Evolutionary conservation across 2,888 invertebrate genomes (phyloP).

Genomic region (Cryptocheilus praepositus): DNA sequence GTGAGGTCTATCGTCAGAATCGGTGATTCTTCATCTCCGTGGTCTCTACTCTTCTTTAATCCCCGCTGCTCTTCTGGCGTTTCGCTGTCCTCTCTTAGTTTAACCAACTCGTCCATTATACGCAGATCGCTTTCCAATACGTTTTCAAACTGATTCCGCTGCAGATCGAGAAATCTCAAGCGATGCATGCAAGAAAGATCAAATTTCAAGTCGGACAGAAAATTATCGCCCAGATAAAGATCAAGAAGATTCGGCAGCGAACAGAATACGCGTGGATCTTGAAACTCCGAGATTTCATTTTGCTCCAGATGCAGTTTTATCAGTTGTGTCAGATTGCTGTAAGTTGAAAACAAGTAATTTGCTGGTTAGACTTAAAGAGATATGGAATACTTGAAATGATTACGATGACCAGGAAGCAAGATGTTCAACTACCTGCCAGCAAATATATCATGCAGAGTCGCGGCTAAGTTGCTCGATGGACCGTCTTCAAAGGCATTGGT

Average conservation of each 20-base stretch:
- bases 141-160: conserved; percentile 80
- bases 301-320: conserved; percentile 85
- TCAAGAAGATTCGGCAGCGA: conserved; percentile 81
- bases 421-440: conserved; percentile 78
- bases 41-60: no score
- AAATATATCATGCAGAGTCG: conserved; percentile 84
- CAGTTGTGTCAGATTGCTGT: conserved; percentile 79
- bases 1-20: conserved; percentile 79
- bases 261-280: conserved; percentile 82
- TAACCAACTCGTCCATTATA: conserved; percentile 78
- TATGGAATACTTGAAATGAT: no score
- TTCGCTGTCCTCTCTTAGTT: conserved; percentile 70
- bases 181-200: conserved; percentile 81
- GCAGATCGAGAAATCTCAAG: conserved; percentile 82
- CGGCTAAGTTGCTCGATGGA: conserved; percentile 77
- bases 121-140: conserved; percentile 76
- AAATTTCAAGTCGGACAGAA: conserved; percentile 79
- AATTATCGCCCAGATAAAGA: conserved; percentile 83
- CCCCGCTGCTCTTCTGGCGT: no score
- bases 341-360: neutral
- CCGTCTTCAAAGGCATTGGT: conserved; percentile 85
- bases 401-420: no score
- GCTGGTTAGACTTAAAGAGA: no score
- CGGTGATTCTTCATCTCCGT: no score
- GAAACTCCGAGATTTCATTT: conserved; percentile 83